Conservation (phyloP, 2,797 vertebrate species). For the Meriones psammophilus region DNA sequence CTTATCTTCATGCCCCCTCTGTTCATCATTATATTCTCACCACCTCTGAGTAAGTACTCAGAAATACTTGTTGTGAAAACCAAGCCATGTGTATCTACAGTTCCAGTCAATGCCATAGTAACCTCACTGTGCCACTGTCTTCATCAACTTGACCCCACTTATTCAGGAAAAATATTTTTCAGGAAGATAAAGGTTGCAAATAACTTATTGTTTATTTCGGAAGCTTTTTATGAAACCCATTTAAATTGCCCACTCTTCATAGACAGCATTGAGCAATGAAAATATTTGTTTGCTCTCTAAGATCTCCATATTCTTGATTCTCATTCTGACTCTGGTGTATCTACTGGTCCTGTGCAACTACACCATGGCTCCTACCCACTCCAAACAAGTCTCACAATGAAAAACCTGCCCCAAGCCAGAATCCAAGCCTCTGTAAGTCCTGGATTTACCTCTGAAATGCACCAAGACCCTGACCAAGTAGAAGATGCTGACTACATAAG, state of each 20-base stretch:
- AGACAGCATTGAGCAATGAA: not conserved
- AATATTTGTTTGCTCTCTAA: not conserved
- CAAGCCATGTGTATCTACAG: not conserved
- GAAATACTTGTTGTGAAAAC: slow-evolving; percentile 35
- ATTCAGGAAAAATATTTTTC: slow-evolving; percentile 27
- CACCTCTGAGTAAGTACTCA: not conserved
- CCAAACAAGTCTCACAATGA: not conserved
- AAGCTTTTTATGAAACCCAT: slow-evolving; percentile 8
- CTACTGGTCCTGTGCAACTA: not conserved
- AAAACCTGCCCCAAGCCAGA: not conserved
- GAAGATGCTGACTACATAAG: not conserved
- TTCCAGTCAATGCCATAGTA: not conserved
- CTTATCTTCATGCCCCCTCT: not conserved
- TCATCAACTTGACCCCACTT: slow-evolving; percentile 45
- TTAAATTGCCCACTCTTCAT: slow-evolving; percentile 22
- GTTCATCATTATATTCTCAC: not conserved
- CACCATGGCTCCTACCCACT: not conserved
- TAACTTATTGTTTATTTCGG: slow-evolving; percentile 43
- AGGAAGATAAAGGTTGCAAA: slow-evolving; percentile 31
- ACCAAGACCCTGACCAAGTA: slow-evolving; percentile 32
- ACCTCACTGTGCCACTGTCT: not conserved
- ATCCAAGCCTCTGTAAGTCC: not conserved
- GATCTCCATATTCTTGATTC: not conserved
- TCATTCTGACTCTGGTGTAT: slow-evolving; percentile 7
- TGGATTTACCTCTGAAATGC: slow-evolving; percentile 27